These are phyloP conservation scores for Butorides virescens DNA, from an alignment of 2,113 vertebrate species.

Conservation along the genomic window DNA sequence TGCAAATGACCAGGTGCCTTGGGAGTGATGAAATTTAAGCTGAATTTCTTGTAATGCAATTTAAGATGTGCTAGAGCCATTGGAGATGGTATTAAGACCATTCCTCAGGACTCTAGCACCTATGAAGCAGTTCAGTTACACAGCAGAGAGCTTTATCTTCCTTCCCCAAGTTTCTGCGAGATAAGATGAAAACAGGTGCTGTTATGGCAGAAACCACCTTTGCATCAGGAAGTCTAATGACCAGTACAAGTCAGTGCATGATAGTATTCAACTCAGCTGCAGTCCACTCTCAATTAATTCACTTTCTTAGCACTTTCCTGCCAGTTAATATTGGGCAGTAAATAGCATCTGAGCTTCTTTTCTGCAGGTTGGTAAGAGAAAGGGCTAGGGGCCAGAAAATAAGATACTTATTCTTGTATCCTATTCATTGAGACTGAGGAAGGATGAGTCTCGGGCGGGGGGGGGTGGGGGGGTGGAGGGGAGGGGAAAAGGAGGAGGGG, in stretches of 20 bases:
- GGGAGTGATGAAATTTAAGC: not conserved
- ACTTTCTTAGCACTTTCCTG: not conserved
- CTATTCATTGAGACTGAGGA: not conserved
- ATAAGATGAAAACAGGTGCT: not conserved
- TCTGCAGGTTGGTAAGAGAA: not conserved
- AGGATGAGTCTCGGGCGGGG: not conserved
- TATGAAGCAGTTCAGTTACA: not conserved
- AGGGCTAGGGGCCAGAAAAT: not conserved
- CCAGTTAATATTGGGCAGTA: not conserved
- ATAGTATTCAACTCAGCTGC: not conserved
- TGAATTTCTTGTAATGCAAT: not conserved
- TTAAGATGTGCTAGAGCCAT: not conserved
- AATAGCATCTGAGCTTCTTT: not conserved
- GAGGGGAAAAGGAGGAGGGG: accelerated
- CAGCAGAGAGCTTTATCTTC: not conserved
- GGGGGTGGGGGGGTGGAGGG: accelerated
- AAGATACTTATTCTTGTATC: not conserved
- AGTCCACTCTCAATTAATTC: not conserved
- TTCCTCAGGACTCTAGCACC: conserved; percentile 7
- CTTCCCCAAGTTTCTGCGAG: not conserved
- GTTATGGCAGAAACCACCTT: not conserved
- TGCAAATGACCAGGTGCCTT: not conserved
- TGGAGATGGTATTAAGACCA: not conserved
- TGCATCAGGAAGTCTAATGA: conserved; percentile 13
- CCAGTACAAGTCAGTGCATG: not conserved